These are phyloP conservation scores for Polyodon spathula DNA, from an alignment of 2,113 vertebrate species.

Conservation along the genomic window DNA sequence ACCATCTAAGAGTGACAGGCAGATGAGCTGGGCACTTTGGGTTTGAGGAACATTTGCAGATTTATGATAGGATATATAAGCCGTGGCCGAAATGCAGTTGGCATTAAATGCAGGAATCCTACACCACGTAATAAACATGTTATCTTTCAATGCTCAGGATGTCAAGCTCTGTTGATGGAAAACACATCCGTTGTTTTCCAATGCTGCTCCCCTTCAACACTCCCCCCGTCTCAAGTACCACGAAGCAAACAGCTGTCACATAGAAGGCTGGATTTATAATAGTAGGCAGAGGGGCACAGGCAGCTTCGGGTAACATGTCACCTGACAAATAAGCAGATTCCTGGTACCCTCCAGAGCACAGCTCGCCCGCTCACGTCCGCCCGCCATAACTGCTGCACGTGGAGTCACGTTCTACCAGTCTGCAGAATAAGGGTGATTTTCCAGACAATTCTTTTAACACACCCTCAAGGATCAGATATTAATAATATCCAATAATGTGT, in stretches of 20 bases:
- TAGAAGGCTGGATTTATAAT: conserved; percentile 10
- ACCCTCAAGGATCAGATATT: no score
- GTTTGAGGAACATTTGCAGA: neutral
- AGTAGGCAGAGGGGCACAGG: neutral
- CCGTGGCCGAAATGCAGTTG: conserved; percentile 10
- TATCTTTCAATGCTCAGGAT: conserved; percentile 23
- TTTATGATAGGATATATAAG: neutral
- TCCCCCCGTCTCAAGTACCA: conserved; percentile 32
- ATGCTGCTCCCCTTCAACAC: conserved; percentile 36
- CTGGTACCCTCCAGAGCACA: neutral
- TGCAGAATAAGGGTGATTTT: no score
- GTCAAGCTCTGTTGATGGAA: conserved; percentile 33
- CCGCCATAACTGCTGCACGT: neutral
- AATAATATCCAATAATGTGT: no score
- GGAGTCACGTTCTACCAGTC: conserved; percentile 8
- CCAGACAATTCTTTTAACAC: no score
- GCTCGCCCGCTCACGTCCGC: neutral
- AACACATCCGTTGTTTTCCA: conserved; percentile 35
- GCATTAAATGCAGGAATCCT: conserved; percentile 14
- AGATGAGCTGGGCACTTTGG: neutral
- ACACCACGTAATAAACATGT: conserved; percentile 33
- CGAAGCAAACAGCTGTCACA: conserved; percentile 43
- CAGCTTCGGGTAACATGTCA: conserved; percentile 3
- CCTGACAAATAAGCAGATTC: conserved; percentile 3
- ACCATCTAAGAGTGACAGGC: neutral